phyloP scores from a whole-genome alignment of 2,113 vertebrate genomes.

The Catagonus wagneri region DNA sequence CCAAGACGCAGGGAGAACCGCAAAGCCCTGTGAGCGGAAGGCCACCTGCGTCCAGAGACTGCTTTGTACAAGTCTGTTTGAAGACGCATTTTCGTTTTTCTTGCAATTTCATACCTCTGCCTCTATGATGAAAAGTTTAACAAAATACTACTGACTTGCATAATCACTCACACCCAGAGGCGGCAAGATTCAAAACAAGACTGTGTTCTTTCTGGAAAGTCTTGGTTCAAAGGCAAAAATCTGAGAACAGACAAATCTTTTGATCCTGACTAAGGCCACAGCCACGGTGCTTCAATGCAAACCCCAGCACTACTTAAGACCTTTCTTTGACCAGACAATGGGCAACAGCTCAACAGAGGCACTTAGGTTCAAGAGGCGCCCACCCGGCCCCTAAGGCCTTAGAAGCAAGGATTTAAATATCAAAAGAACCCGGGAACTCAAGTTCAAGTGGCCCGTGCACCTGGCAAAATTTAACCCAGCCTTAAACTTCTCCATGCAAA shows the following conservation, averaged over 20 bases:
- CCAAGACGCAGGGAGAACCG: not conserved
- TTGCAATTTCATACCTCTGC: slow-evolving; percentile 64
- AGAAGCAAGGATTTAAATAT: slow-evolving; percentile 59
- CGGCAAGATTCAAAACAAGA: slow-evolving; percentile 78
- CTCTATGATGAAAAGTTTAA: slow-evolving; percentile 46
- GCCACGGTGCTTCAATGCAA: slow-evolving; percentile 29
- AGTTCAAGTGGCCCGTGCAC: slow-evolving; percentile 54
- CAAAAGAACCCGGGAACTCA: slow-evolving; percentile 52
- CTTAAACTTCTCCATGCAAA: slow-evolving; percentile 47
- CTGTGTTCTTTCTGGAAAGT: slow-evolving; percentile 76
- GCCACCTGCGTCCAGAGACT: slow-evolving; percentile 49
- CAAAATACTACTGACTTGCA: slow-evolving; percentile 69
- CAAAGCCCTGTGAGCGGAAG: not conserved
- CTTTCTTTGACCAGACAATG: slow-evolving; percentile 65
- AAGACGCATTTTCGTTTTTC: slow-evolving; percentile 66
- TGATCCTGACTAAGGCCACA: slow-evolving; percentile 68
- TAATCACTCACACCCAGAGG: slow-evolving; percentile 72
- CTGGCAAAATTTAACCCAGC: slow-evolving; percentile 61
- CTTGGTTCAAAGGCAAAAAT: slow-evolving; percentile 78
- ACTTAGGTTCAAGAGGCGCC: slow-evolving; percentile 37
- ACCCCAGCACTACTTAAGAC: slow-evolving; percentile 48
- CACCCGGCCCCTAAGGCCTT: not conserved
- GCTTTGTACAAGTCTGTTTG: slow-evolving; percentile 54
- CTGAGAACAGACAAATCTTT: slow-evolving; percentile 66
- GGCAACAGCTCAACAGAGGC: not conserved